These are phyloP conservation scores for Geopemphigus sp. DNA, from an alignment of 1,140 invertebrate species.

Conservation along the genomic window DNA sequence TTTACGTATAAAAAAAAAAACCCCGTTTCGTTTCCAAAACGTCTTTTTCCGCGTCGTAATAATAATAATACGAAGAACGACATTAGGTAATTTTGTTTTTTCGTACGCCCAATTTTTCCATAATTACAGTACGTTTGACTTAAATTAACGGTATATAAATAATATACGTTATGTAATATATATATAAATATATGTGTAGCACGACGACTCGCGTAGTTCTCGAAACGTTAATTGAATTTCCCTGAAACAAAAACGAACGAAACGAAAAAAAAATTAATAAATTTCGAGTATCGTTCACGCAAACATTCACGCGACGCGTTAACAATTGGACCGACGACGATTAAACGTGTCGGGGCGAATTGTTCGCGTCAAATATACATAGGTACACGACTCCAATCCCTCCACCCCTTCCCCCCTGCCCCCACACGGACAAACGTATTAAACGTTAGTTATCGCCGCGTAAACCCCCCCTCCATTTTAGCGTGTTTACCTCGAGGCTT, in stretches of 20 bases:
- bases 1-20: too few species aligned
- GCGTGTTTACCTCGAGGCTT: conserved; percentile 30
- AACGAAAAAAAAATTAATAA: not conserved
- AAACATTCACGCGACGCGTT: not conserved
- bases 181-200: too few species aligned
- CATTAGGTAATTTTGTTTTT: too few species aligned
- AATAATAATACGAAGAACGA: too few species aligned
- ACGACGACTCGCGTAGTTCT: not conserved
- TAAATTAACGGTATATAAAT: not conserved
- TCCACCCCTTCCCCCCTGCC: too few species aligned
- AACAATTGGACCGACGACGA: too few species aligned
- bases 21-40: too few species aligned
- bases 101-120: too few species aligned
- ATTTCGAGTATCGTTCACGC: not conserved
- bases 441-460: not conserved
- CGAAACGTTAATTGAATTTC: conserved; percentile 1
- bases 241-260: conserved; percentile 40
- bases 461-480: too few species aligned
- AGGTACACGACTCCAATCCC: not conserved
- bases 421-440: not conserved
- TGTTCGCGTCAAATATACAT: too few species aligned
- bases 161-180: not conserved
- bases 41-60: too few species aligned
- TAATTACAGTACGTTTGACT: not conserved
- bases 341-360: too few species aligned